Conservation (phyloP, 2,888 invertebrate genomes). For the Laothoe populi region DNA sequence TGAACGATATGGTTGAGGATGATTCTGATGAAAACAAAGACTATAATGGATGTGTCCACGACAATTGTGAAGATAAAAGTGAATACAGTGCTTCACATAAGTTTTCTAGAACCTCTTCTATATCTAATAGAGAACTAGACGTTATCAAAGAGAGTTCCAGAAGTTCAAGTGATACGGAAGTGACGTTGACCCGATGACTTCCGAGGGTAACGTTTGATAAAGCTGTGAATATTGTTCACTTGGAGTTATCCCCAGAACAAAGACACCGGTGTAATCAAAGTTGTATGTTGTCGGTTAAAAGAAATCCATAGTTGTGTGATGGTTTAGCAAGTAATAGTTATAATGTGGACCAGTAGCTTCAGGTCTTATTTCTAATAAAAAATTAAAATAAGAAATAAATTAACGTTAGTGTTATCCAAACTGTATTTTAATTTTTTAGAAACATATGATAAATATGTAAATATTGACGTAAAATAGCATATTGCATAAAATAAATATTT, state of each 20-base stretch:
- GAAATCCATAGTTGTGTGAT: slow-evolving; percentile 53
- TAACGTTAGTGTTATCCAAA: background rate
- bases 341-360: slow-evolving; percentile 71
- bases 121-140: slow-evolving; percentile 80
- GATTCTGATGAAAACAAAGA: slow-evolving; percentile 73
- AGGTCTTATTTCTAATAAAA: slow-evolving; percentile 55
- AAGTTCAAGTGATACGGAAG: slow-evolving; percentile 82
- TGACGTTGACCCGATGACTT: slow-evolving; percentile 82
- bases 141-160: slow-evolving; percentile 82
- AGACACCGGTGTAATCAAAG: slow-evolving; percentile 56
- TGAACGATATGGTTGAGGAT: slow-evolving; percentile 68
- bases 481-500: slow-evolving; percentile 30
- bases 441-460: slow-evolving; percentile 28
- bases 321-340: slow-evolving; percentile 51
- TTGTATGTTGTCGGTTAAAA: slow-evolving; percentile 51
- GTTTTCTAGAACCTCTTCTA: slow-evolving; percentile 77
- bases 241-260: slow-evolving; percentile 63
- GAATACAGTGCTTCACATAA: slow-evolving; percentile 71
- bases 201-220: slow-evolving; percentile 78
- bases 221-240: slow-evolving; percentile 73
- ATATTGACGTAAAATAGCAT: slow-evolving; percentile 35
- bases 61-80: slow-evolving; percentile 73
- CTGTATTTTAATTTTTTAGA: background rate
- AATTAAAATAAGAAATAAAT: background rate
- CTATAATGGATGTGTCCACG: slow-evolving; percentile 62